These are phyloP conservation scores for Lasioglossum zephyrum DNA, from an alignment of 2,888 invertebrate genomes.

Conservation along the genomic window DNA sequence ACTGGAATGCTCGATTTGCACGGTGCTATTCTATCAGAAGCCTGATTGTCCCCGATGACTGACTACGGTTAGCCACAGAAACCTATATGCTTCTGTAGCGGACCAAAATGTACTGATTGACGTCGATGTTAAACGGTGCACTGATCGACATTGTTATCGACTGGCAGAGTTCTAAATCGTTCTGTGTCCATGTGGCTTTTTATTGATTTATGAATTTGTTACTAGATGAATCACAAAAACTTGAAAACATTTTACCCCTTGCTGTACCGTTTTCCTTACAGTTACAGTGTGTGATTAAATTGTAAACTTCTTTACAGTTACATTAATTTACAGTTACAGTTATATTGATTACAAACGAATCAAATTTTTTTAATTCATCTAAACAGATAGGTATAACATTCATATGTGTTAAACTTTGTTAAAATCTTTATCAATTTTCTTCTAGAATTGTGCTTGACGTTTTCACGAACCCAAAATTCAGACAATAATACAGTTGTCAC, in stretches of 20 bases:
- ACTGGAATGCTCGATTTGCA: background rate
- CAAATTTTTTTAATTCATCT: no score
- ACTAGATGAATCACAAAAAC: no score
- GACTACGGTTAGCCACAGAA: slow-evolving; percentile 3
- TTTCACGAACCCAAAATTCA: background rate
- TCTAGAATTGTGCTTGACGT: background rate
- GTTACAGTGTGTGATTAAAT: no score
- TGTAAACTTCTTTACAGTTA: no score
- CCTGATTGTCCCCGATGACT: background rate
- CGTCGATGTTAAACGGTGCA: background rate
- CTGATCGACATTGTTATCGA: background rate
- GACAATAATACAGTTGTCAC: background rate
- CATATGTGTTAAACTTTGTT: no score
- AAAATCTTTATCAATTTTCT: no score
- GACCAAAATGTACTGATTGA: background rate
- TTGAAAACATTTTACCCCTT: no score
- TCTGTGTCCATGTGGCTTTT: background rate
- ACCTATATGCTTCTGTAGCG: background rate
- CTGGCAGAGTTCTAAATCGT: background rate
- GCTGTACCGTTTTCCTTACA: no score
- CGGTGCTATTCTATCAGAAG: slow-evolving; percentile 3
- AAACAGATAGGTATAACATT: no score
- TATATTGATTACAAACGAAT: no score
- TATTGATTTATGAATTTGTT: background rate
- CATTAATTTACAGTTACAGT: no score